phyloP scores from a whole-genome alignment of 1,140 invertebrate species.

The Lordiphosa mommai region DNA sequence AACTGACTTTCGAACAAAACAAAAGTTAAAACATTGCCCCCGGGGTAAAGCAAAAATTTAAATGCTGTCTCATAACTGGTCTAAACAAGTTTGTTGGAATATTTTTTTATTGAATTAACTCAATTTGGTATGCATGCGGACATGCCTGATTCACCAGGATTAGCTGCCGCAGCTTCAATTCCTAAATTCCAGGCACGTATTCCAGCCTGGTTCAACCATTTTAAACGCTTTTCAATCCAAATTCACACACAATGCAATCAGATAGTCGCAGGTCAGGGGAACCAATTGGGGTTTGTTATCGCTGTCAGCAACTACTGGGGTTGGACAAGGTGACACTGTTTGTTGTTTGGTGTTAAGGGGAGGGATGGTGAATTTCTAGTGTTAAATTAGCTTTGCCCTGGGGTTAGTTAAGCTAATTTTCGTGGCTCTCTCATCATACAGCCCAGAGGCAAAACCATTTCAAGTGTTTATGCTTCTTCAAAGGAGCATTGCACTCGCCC shows the following conservation, averaged over 20 bases:
- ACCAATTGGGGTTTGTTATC: conserved; percentile 20
- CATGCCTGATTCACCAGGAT: conserved; percentile 1
- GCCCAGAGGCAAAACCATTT: conserved; percentile 13
- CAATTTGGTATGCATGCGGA: conserved; percentile 59
- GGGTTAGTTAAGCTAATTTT: conserved; percentile 51
- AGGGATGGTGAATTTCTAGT: not conserved
- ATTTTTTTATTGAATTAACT: conserved; percentile 67
- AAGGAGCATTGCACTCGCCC: conserved; percentile 27
- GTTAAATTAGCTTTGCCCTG: conserved; percentile 26
- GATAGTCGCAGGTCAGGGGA: conserved; percentile 40
- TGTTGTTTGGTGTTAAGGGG: not conserved
- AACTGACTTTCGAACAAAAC: conserved; percentile 38
- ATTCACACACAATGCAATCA: conserved; percentile 57
- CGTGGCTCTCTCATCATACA: conserved; percentile 12
- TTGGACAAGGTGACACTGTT: conserved; percentile 45
- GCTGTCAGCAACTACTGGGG: conserved; percentile 53
- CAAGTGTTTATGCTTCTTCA: conserved; percentile 26
- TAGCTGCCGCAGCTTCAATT: conserved; percentile 32
- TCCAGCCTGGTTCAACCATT: conserved; percentile 18
- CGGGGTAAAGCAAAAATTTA: conserved; percentile 4
- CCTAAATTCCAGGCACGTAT: conserved; percentile 57
- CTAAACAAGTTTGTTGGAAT: conserved; percentile 50
- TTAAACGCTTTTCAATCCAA: conserved; percentile 65
- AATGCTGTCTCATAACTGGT: conserved; percentile 64
- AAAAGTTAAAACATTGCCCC: conserved; percentile 36